A percentile compares a stretch with the other conserved stretches of the same genome.
phyloP scores from a whole-genome alignment of 2,113 vertebrate genomes.

The Heterochromis multidens region DNA sequence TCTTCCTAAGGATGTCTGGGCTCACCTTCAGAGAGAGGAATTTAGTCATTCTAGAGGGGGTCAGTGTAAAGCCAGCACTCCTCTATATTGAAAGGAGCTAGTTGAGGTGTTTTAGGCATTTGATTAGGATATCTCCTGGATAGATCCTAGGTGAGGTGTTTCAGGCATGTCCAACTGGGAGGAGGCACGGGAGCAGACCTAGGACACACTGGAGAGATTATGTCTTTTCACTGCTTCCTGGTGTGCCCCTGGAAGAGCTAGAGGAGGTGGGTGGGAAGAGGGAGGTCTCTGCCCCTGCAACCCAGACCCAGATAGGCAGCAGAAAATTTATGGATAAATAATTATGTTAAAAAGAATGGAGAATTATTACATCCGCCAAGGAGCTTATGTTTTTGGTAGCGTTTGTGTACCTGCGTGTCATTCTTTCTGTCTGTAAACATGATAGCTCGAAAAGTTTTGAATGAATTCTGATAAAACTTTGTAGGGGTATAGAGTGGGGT shows the following conservation, averaged over 20 bases:
- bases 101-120: not conserved
- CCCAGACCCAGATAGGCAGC: not conserved
- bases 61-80: not conserved
- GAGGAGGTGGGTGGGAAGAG: not conserved
- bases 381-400: too few species aligned
- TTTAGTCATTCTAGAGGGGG: not conserved
- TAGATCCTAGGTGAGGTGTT: not conserved
- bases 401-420: too few species aligned
- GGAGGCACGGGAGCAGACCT: not conserved
- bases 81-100: not conserved
- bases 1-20: not conserved
- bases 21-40: not conserved
- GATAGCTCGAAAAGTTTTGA: too few species aligned
- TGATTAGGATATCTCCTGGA: not conserved
- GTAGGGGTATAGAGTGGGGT: too few species aligned
- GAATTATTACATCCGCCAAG: too few species aligned
- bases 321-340: not conserved
- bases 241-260: not conserved
- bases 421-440: too few species aligned
- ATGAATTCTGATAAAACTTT: too few species aligned
- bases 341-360: not conserved
- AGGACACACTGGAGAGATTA: not conserved
- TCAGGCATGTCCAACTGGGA: not conserved
- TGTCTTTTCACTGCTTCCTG: not conserved
- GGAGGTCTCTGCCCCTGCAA: not conserved